These are phyloP conservation scores for crab-eating macaque (Macaca fascicularis) DNA, from an alignment of 2,113 vertebrate species.

Conservation along the genomic window T2T-MFA8v1.1 NC_088379.1:149608001-149608500, in stretches of 20 bases:
- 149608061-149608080: neutral
- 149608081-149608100: neutral
- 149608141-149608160: neutral
- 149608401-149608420: constrained; percentile 12
- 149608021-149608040: no score
- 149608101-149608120: neutral
- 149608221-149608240: neutral
- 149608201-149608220: neutral
- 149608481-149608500: neutral
- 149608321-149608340: neutral
- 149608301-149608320: neutral
- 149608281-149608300: constrained; percentile 30
- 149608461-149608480: neutral
- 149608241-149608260: constrained; percentile 26
- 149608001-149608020: neutral
- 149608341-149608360: neutral
- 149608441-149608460: neutral
- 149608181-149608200: constrained; percentile 2
- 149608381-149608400: neutral
- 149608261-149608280: neutral
- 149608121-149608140: neutral
- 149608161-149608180: neutral
- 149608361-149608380: neutral
- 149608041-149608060: neutral
- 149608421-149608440: neutral